These are phyloP conservation scores for Stratiomys singularior DNA, from an alignment of 2,888 invertebrate genomes.

Conservation along the genomic window DNA sequence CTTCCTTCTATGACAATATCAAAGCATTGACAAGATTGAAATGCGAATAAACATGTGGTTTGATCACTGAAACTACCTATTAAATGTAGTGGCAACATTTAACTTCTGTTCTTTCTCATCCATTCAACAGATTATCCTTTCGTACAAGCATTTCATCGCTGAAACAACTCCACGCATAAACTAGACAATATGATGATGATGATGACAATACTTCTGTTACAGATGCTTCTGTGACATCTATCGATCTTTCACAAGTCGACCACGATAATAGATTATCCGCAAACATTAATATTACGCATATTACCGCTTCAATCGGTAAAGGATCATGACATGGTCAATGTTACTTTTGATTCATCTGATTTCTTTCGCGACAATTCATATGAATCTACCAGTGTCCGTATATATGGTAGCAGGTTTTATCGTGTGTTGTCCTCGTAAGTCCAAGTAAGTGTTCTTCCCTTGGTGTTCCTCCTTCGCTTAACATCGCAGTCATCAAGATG, in stretches of 20 bases:
- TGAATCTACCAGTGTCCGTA: no score
- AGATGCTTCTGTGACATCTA: neutral
- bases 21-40: no score
- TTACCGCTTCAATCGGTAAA: neutral
- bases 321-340: slow-evolving; percentile 13
- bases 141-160: neutral
- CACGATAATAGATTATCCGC: slow-evolving; percentile 13
- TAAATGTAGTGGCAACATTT: neutral
- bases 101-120: neutral
- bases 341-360: neutral
- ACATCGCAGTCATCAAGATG: neutral
- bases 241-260: neutral
- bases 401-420: no score
- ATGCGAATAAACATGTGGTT: slow-evolving; percentile 9
- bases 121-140: neutral
- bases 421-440: neutral
- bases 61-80: neutral
- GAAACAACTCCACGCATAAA: neutral
- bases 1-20: no score
- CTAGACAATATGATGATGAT: slow-evolving; percentile 17
- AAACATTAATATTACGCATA: slow-evolving; percentile 25
- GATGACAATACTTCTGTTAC: slow-evolving; percentile 18
- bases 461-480: neutral
- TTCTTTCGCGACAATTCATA: neutral
- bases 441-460: neutral